phyloP scores from a whole-genome alignment of 2,113 vertebrate genomes.

The Misgurnus anguillicaudatus region DNA sequence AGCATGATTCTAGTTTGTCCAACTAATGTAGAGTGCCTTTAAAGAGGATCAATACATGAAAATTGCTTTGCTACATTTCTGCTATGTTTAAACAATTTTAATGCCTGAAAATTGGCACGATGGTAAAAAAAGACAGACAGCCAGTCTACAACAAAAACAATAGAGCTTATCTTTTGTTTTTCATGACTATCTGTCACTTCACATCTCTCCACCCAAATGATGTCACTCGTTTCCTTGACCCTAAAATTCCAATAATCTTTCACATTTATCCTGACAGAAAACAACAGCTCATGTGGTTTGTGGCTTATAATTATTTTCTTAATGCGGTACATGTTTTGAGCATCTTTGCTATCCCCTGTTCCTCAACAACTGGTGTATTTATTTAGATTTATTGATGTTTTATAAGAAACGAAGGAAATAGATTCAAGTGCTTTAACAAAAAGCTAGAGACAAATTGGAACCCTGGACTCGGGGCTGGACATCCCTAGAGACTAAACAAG shows the following conservation, averaged over 20 bases:
- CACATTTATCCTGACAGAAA: background rate
- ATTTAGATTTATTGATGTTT: conserved; percentile 27
- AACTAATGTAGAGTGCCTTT: too few relatives aligned
- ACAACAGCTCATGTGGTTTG: background rate
- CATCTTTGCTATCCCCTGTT: background rate
- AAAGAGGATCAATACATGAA: too few relatives aligned
- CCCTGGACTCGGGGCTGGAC: conserved; percentile 31
- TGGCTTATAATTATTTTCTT: background rate
- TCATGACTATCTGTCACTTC: conserved; percentile 58
- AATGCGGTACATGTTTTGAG: background rate
- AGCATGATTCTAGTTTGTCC: too few relatives aligned
- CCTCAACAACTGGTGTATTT: conserved; percentile 18
- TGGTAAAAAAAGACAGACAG: conserved; percentile 54
- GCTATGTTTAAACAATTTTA: background rate
- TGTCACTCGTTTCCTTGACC: conserved; percentile 25
- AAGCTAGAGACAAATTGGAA: conserved; percentile 21
- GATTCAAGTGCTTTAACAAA: conserved; percentile 27
- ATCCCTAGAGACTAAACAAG: conserved; percentile 46
- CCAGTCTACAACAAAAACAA: conserved; percentile 63
- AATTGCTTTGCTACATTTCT: background rate
- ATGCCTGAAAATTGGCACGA: background rate
- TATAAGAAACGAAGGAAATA: conserved; percentile 41
- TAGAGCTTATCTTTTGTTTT: conserved; percentile 63
- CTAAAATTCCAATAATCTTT: background rate
- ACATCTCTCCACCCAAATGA: conserved; percentile 45